Percentiles rank a stretch among this genome's conserved stretches.
Conservation (phyloP, 2,797 vertebrate genomes). For the Cyclura pinguis region DNA sequence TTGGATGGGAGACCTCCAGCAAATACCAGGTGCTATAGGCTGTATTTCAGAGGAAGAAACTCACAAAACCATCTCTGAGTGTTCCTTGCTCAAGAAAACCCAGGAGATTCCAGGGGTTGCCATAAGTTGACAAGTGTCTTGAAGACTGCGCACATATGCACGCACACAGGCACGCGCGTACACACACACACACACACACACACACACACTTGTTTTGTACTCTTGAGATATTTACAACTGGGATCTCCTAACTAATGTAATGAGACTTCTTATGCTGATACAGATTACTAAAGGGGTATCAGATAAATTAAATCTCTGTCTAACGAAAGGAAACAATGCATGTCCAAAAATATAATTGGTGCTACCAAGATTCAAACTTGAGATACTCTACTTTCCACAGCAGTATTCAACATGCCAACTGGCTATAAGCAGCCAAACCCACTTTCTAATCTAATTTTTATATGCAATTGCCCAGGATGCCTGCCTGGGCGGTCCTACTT, state of each 20-base stretch:
- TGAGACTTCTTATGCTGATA: accelerated
- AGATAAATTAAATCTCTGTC: neutral
- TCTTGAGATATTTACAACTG: accelerated
- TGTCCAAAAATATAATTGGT: neutral
- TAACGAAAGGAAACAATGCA: accelerated
- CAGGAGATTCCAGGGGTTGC: too few species aligned
- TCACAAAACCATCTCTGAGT: too few species aligned
- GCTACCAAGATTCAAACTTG: neutral
- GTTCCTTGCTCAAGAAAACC: too few species aligned
- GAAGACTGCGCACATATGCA: too few species aligned
- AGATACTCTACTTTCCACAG: neutral
- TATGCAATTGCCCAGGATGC: neutral
- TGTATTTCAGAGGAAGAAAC: too few species aligned
- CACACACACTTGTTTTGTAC: too few species aligned
- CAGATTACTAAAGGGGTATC: neutral
- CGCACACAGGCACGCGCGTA: too few species aligned
- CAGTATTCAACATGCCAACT: neutral
- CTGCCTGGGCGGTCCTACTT: too few species aligned
- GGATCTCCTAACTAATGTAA: neutral
- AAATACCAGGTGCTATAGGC: too few species aligned
- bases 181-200: too few species aligned
- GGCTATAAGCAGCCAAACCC: neutral
- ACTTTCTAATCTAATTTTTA: neutral
- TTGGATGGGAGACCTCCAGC: too few species aligned
- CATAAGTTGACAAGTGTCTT: too few species aligned